phyloP scores from a whole-genome alignment of 2,888 invertebrate species.

The Andrena fulva region DNA sequence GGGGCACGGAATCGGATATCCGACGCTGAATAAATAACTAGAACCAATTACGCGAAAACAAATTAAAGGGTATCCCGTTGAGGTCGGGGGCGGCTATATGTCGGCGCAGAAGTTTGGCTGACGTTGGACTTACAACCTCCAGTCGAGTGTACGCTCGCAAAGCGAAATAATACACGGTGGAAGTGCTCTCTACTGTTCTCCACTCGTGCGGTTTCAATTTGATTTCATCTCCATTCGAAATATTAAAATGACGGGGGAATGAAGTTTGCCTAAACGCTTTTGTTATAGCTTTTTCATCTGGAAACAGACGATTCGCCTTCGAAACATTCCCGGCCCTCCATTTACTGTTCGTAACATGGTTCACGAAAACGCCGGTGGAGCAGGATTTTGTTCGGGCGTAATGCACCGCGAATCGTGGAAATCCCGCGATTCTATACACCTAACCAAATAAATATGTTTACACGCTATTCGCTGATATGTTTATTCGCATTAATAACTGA shows the following conservation, averaged over 20 bases:
- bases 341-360: background rate
- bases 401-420: background rate
- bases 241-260: conserved; percentile 18
- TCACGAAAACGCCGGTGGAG: conserved; percentile 1
- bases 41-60: conserved; percentile 41
- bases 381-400: conserved; percentile 17
- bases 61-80: conserved; percentile 28
- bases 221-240: conserved; percentile 18
- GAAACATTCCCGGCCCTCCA: background rate
- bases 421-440: background rate
- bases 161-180: conserved; percentile 3
- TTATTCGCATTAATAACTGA: no score
- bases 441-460: no score
- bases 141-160: background rate
- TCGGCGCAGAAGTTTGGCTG: background rate
- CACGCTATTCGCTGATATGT: no score
- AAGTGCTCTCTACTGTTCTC: background rate
- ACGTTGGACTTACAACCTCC: conserved; percentile 2
- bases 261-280: conserved; percentile 1
- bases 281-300: background rate
- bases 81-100: conserved; percentile 6
- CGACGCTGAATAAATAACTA: conserved; percentile 27
- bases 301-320: conserved; percentile 12
- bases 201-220: background rate
- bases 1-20: conserved; percentile 20